These are phyloP conservation scores for Pachypanchax playfairii DNA, from an alignment of 2,113 vertebrate species.

Conservation along the genomic window DNA sequence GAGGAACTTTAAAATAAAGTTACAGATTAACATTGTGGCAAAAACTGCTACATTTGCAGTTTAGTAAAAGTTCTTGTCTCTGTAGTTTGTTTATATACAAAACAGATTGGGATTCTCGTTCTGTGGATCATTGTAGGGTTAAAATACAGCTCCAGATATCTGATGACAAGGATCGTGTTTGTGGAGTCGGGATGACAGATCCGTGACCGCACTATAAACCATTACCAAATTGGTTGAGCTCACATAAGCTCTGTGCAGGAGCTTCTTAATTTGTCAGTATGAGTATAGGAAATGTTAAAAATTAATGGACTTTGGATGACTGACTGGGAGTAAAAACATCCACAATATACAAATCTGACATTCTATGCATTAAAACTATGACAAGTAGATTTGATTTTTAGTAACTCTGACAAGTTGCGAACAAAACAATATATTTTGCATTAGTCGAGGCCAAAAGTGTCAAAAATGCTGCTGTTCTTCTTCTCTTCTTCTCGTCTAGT, in stretches of 20 bases:
- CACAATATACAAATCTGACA: background rate
- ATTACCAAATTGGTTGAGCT: constrained; percentile 24
- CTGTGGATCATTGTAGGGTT: constrained; percentile 25
- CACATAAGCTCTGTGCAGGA: background rate
- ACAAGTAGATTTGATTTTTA: too few species aligned
- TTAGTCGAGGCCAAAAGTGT: constrained; percentile 6
- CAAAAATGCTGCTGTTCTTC: constrained; percentile 14
- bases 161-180: constrained; percentile 61
- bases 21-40: too few species aligned
- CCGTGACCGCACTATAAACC: constrained; percentile 36
- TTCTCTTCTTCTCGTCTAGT: constrained; percentile 14
- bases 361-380: background rate
- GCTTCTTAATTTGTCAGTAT: constrained; percentile 5
- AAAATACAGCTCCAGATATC: constrained; percentile 56
- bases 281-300: constrained; percentile 6
- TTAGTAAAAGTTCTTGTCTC: background rate
- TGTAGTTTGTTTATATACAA: too few species aligned
- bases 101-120: constrained; percentile 12
- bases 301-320: background rate
- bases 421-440: too few species aligned
- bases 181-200: constrained; percentile 20
- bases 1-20: too few species aligned
- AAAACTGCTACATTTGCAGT: background rate
- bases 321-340: constrained; percentile 4
- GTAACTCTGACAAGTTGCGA: too few species aligned